Evolutionary conservation across 2,888 invertebrate species (phyloP).

Genomic region (Drosophila pegasa): DNA sequence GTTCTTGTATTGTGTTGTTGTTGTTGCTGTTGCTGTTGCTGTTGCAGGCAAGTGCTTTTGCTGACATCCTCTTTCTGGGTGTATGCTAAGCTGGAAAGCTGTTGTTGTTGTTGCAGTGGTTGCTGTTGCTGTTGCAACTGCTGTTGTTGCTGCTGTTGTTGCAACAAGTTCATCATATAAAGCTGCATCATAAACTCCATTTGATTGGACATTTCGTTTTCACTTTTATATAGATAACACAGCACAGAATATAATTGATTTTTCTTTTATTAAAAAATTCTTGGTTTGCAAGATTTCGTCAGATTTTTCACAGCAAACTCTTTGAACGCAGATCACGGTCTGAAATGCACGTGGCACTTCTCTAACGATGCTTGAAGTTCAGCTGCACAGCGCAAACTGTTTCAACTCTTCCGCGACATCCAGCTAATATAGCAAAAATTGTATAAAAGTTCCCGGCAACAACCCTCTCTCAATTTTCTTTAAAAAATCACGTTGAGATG

Average conservation of each 20-base stretch:
- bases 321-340: conserved; percentile 41
- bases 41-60: conserved; percentile 62
- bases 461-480: conserved; percentile 64
- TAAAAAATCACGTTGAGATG: conserved; percentile 45
- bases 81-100: conserved; percentile 38
- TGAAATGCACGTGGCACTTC: conserved; percentile 35
- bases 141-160: conserved; percentile 81
- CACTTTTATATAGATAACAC: conserved; percentile 32
- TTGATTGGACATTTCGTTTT: conserved; percentile 81
- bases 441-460: conserved; percentile 47
- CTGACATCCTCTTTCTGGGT: conserved; percentile 75
- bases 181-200: conserved; percentile 84
- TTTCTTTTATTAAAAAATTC: conserved; percentile 30
- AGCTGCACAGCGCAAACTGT: conserved; percentile 83
- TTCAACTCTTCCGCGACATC: conserved; percentile 80
- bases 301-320: conserved; percentile 28
- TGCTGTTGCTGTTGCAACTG: conserved; percentile 70
- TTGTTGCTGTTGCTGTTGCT: conserved; percentile 29
- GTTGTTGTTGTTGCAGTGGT: conserved; percentile 36
- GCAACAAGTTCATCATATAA: conserved; percentile 84
- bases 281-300: conserved; percentile 38
- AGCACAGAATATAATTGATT: conserved; percentile 33
- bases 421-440: conserved; percentile 79
- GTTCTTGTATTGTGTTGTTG: conserved; percentile 70
- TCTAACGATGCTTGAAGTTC: conserved; percentile 79